Conservation (phyloP, 2,797 vertebrate species). For the Triplophysa bombifrons region DNA sequence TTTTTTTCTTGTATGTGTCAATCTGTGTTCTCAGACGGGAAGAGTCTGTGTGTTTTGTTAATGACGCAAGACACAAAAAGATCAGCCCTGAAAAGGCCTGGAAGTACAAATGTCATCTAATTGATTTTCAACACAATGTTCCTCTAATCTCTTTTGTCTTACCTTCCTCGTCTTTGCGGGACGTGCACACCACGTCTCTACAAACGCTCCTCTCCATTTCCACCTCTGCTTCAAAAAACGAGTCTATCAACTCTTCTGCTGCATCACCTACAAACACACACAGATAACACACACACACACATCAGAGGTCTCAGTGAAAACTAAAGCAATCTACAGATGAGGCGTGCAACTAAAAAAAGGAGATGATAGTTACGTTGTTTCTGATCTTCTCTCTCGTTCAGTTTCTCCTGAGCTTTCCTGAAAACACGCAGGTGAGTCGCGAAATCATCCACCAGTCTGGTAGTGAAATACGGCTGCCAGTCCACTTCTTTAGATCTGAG, state of each 20-base stretch:
- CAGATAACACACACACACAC: neutral
- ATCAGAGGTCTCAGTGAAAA: too few species aligned
- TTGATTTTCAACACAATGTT: conserved; percentile 14
- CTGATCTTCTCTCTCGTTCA: conserved; percentile 88
- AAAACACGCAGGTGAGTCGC: conserved; percentile 97
- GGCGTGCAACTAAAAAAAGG: neutral
- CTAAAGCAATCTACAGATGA: too few species aligned
- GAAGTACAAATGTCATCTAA: neutral
- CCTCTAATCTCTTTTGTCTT: conserved; percentile 36
- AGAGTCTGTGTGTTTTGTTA: conserved; percentile 1
- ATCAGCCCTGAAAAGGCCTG: conserved; percentile 2
- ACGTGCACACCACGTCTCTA: conserved; percentile 94
- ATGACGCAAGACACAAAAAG: neutral
- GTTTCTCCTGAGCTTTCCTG: conserved; percentile 95
- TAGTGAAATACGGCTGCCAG: conserved; percentile 99
- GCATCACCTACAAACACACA: conserved; percentile 75
- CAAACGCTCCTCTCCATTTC: conserved; percentile 98
- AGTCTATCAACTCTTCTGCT: conserved; percentile 92
- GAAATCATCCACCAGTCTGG: conserved; percentile 96
- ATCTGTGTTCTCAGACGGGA: neutral
- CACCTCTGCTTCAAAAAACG: conserved; percentile 97
- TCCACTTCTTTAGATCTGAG: conserved; percentile 94
- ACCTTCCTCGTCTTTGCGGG: conserved; percentile 98
- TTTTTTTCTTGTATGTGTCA: neutral
- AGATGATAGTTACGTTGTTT: conserved; percentile 81